phyloP scores from a whole-genome alignment of 2,113 vertebrate species.

The Scalopus aquaticus region DNA sequence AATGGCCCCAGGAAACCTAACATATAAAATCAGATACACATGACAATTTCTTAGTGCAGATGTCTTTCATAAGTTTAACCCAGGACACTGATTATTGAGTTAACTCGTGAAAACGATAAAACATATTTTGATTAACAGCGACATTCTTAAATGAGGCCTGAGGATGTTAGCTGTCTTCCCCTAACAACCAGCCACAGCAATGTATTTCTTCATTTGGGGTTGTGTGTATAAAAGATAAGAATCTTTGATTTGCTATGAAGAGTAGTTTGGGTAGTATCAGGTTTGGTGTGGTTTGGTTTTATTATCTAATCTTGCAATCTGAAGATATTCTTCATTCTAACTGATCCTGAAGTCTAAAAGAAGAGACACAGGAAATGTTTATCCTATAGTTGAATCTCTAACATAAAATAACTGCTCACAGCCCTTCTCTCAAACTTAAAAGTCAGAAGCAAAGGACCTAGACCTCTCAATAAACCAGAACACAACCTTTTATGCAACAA shows the following conservation, averaged over 20 bases:
- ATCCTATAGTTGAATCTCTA: not conserved
- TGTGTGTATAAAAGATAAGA: not conserved
- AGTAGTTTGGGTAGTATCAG: not conserved
- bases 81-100: not conserved
- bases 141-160: not conserved
- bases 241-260: not conserved
- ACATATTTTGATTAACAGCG: not conserved
- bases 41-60: not conserved
- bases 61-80: not conserved
- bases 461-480: not conserved
- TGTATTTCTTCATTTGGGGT: not conserved
- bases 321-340: not conserved
- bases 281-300: not conserved
- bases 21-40: not conserved
- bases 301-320: not conserved
- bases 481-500: not conserved
- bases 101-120: not conserved
- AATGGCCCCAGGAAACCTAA: not conserved
- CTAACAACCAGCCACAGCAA: not conserved
- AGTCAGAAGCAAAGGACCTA: not conserved
- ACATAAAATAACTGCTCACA: not conserved
- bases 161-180: not conserved
- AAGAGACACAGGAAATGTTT: not conserved
- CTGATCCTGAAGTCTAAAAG: not conserved
- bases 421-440: constrained; percentile 17